These are phyloP conservation scores for Scopus umbretta DNA, from an alignment of 2,113 vertebrate species.

Conservation along the genomic window DNA sequence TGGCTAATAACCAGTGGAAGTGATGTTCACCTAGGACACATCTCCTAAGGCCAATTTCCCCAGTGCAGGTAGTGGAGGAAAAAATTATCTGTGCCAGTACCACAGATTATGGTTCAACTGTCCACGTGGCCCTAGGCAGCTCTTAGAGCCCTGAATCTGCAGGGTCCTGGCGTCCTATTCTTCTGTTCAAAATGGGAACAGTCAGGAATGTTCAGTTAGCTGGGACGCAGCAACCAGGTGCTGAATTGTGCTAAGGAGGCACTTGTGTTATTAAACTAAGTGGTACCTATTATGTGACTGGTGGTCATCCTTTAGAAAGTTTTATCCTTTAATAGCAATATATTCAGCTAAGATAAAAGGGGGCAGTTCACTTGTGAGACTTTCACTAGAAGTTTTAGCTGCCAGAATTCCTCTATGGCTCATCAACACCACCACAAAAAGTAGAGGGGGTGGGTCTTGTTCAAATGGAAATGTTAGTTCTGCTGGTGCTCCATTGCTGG, in stretches of 20 bases:
- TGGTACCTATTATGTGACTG: rapidly evolving
- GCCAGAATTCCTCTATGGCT: not conserved
- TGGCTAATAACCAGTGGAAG: not conserved
- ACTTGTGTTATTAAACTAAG: not conserved
- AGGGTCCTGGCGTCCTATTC: not conserved
- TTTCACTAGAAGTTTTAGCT: not conserved
- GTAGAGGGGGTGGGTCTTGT: rapidly evolving
- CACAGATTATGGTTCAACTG: not conserved
- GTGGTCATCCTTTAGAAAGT: not conserved
- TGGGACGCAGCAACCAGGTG: not conserved
- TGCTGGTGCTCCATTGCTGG: not conserved
- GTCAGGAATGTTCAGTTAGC: not conserved
- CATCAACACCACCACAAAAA: not conserved
- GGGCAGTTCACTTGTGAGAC: not conserved
- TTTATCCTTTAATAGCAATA: not conserved
- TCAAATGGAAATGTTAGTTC: not conserved
- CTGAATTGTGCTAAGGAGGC: not conserved
- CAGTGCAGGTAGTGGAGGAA: not conserved
- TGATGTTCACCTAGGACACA: not conserved
- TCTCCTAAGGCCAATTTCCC: not conserved
- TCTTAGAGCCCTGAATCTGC: not conserved
- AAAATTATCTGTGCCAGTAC: not conserved
- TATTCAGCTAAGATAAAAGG: not conserved
- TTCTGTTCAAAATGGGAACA: not conserved
- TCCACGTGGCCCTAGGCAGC: not conserved